A percentile compares a stretch with the other conserved stretches of the same genome.
Evolutionary conservation across 2,888 invertebrate species (phyloP).

Genomic region (Anthoptus insignis): DNA sequence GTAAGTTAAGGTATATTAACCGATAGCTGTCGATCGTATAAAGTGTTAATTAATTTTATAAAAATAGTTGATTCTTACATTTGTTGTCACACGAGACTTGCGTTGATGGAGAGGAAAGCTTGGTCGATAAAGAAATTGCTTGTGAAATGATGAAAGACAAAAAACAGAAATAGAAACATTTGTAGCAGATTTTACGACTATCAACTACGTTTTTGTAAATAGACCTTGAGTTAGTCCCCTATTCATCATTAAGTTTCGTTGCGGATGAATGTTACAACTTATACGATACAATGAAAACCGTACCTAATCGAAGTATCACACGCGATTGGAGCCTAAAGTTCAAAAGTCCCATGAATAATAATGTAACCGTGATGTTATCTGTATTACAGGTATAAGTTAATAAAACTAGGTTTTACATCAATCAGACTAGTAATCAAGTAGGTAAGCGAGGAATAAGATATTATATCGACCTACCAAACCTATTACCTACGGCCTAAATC

Average conservation of each 20-base stretch:
- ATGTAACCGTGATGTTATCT: constrained; percentile 18
- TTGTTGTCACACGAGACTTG: too few relatives aligned
- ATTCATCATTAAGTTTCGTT: background rate
- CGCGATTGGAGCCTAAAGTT: constrained; percentile 25
- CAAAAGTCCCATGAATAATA: constrained; percentile 27
- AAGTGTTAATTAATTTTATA: too few relatives aligned
- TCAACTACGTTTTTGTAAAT: background rate
- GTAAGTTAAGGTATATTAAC: too few relatives aligned
- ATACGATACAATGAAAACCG: constrained; percentile 25
- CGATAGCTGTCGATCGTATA: too few relatives aligned
- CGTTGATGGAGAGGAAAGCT: too few relatives aligned
- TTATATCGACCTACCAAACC: background rate
- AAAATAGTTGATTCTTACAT: too few relatives aligned
- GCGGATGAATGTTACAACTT: constrained; percentile 9
- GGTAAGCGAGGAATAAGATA: background rate
- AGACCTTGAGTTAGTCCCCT: background rate
- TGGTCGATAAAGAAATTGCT: too few relatives aligned
- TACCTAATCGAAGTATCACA: constrained; percentile 17
- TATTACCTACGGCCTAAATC: background rate
- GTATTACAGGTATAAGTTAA: too few relatives aligned
- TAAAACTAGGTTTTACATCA: background rate
- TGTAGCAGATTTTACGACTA: background rate
- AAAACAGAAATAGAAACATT: background rate
- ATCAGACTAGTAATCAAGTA: background rate
- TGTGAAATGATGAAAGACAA: too few relatives aligned